Evolutionary conservation across 1,140 invertebrate species (phyloP).

Genomic region (Panulirus ornatus): DNA sequence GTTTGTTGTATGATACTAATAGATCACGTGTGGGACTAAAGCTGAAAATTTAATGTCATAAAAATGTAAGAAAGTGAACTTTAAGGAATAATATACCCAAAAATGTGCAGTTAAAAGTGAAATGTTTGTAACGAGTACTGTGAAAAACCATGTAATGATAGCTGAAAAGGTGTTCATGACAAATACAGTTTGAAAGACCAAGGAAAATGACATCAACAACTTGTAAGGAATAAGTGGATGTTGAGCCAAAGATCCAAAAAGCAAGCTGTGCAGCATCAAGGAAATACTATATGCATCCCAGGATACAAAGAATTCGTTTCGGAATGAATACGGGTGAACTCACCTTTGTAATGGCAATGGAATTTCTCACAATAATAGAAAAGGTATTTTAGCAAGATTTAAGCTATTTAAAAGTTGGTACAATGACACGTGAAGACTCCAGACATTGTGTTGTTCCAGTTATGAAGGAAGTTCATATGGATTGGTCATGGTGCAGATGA

Average conservation of each 20-base stretch:
- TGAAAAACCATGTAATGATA: no score
- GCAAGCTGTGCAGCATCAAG: neutral
- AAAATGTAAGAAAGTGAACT: neutral
- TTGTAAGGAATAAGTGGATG: neutral
- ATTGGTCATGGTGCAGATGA: neutral
- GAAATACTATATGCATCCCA: neutral
- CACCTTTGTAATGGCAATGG: neutral
- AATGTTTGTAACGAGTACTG: neutral
- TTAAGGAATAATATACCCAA: neutral
- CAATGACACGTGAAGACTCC: no score
- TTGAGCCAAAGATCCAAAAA: neutral
- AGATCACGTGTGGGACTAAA: neutral
- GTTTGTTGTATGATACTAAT: neutral
- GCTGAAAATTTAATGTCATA: neutral
- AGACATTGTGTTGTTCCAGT: no score
- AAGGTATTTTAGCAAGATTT: neutral
- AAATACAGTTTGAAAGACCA: neutral
- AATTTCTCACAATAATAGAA: neutral
- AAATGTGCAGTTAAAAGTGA: neutral
- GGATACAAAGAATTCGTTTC: neutral
- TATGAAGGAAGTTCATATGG: neutral
- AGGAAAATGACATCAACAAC: neutral
- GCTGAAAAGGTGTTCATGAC: no score
- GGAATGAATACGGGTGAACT: neutral
- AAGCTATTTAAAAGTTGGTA: neutral